Evolutionary conservation across 2,797 vertebrate species (phyloP).

Genomic region (Tarsius wallacei): DNA sequence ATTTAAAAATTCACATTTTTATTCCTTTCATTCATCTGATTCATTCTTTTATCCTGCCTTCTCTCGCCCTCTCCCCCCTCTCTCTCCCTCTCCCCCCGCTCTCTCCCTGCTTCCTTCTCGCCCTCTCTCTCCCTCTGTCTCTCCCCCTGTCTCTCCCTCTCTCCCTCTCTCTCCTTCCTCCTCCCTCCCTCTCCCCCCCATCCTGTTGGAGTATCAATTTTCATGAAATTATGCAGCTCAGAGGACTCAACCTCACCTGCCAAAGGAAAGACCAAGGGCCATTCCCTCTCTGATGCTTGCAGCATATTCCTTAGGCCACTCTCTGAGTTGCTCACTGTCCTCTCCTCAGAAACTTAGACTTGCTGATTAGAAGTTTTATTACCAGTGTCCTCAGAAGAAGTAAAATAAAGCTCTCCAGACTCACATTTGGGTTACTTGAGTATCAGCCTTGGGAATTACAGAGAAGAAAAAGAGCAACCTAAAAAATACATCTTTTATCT

Average conservation of each 20-base stretch:
- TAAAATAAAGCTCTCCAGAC: not conserved
- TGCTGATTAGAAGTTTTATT: not conserved
- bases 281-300: not conserved
- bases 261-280: not conserved
- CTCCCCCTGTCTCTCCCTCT: not conserved
- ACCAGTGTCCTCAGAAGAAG: not conserved
- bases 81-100: not conserved
- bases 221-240: not conserved
- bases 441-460: not conserved
- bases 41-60: not conserved
- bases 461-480: constrained; percentile 24
- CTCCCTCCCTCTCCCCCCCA: not conserved
- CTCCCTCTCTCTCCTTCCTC: not conserved
- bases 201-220: not conserved
- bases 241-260: not conserved
- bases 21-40: not conserved
- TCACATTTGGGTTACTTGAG: not conserved
- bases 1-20: not conserved
- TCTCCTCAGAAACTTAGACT: constrained; percentile 29
- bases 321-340: not conserved
- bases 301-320: not conserved
- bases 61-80: no score
- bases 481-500: constrained; percentile 2
- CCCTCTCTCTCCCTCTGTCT: no score
- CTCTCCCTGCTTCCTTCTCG: no score